These are phyloP conservation scores for Poeciliopsis presidionis DNA, from an alignment of 2,797 vertebrate species.

Conservation along the genomic window DNA sequence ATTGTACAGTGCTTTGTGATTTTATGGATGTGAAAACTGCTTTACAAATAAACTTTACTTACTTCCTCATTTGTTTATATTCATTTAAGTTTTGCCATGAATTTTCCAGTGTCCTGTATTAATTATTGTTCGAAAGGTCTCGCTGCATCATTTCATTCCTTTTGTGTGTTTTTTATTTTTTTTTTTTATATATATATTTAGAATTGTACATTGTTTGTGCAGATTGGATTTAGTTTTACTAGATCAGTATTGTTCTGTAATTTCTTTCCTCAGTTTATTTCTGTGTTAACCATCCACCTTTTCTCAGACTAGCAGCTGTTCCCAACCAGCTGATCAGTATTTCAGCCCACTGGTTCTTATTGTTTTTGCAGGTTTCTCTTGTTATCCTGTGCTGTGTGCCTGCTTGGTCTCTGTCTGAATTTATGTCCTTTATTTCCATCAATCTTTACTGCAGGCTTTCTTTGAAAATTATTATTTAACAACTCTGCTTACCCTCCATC, in stretches of 20 bases:
- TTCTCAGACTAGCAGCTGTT: not conserved
- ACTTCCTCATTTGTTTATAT: not conserved
- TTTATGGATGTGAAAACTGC: no score
- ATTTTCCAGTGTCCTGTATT: not conserved
- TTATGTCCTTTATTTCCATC: not conserved
- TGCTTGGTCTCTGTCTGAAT: not conserved
- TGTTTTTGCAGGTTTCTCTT: not conserved
- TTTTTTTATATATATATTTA: not conserved
- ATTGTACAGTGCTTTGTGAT: no score
- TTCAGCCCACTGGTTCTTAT: not conserved
- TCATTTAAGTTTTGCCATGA: not conserved
- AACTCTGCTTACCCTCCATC: not conserved
- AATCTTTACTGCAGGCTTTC: not conserved
- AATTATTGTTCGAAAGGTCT: not conserved
- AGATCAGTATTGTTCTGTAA: not conserved
- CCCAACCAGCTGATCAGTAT: not conserved
- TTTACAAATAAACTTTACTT: no score
- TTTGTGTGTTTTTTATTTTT: not conserved
- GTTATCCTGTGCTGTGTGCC: not conserved
- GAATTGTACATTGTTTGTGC: not conserved
- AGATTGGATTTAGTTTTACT: not conserved
- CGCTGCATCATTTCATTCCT: not conserved
- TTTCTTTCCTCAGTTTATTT: not conserved
- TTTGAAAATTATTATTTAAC: not conserved
- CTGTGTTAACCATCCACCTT: not conserved